Evolutionary conservation across 1,140 invertebrate genomes (phyloP).

Genomic region (Drosophila pandora): DNA sequence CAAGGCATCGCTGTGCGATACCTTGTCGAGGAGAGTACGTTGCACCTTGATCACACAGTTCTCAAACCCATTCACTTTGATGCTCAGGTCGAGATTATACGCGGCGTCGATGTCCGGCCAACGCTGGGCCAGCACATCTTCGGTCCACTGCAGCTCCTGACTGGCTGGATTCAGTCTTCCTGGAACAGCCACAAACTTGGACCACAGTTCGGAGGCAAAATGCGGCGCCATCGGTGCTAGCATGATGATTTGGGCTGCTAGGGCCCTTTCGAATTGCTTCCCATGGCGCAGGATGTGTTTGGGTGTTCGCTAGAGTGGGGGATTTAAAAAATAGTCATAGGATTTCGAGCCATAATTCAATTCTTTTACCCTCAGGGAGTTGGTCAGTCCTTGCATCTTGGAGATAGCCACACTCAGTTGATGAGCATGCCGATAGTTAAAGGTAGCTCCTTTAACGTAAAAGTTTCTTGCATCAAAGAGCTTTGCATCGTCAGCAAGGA

Average conservation of each 20-base stretch:
- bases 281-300: conserved; percentile 87
- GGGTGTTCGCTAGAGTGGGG: conserved; percentile 84
- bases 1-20: conserved; percentile 85
- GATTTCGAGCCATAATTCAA: neutral
- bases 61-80: conserved; percentile 87
- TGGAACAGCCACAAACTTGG: conserved; percentile 88
- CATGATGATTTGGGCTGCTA: conserved; percentile 93
- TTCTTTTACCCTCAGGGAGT: conserved; percentile 87
- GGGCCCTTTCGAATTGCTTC: conserved; percentile 90
- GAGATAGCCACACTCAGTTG: conserved; percentile 93
- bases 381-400: conserved; percentile 93
- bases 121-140: conserved; percentile 88
- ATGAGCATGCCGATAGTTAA: conserved; percentile 89
- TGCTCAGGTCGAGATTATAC: conserved; percentile 88
- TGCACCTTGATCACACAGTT: conserved; percentile 85
- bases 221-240: conserved; percentile 94
- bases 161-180: conserved; percentile 84
- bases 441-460: conserved; percentile 89
- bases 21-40: conserved; percentile 84
- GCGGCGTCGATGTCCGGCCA: conserved; percentile 93
- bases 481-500: conserved; percentile 86
- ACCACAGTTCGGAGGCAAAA: conserved; percentile 96
- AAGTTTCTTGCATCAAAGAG: conserved; percentile 92
- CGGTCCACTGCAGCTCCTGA: conserved; percentile 87
- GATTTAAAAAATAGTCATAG: neutral